Evolutionary conservation across 2,797 vertebrate species (phyloP), one percentile per base, ranked within the genome.

Genomic region (Pseudomugil tenellus): DNA sequence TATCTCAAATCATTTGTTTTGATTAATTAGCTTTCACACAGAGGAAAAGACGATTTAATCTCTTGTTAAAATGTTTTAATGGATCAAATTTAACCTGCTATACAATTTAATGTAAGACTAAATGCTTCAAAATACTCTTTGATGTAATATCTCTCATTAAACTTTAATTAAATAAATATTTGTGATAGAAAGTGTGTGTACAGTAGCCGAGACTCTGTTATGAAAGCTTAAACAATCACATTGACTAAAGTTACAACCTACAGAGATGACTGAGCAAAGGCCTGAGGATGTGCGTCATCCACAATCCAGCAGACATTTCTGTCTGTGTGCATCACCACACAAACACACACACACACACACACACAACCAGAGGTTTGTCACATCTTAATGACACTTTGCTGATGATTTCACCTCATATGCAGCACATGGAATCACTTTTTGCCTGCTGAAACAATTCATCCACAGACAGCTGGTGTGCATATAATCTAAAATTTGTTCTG

Each of bases 241-340:
- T 3, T 58, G 19, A 68, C n/a, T 19, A 31, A 13, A 35, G 69
- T 37, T 29, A 41, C 1, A 81, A 70, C 41, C 76, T 79, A 54
- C 67, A 74, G 74, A 88, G 54, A 68, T 85, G 83, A 87, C 76
- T 78, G 76, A 74, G 73, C 59, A 0, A 52, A 29, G 21, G 54
- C 63, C 11, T 69, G 72, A 88, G 83, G 87, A 89, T 77, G 78
- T 90, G 86, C 83, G 79, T 90, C 89, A 91, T 37, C 34, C 1
- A 32, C 72, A 83, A 70, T n/a, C 28, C 28, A 68, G 56, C 71
- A 80, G 55, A 63, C 69, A 77, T 74, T 67, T 61, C 31, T 63
- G 9, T 48, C 28, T 62, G 67, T 63, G 58, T 76, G 69, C 55
- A 67, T 72, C 54, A 66, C 29, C 51, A 25, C 16, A 37, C 34